Evolutionary conservation across 2,113 vertebrate genomes (phyloP), one percentile per base, ranked within the genome.

Genomic region (Pachypanchax playfairii): DNA sequence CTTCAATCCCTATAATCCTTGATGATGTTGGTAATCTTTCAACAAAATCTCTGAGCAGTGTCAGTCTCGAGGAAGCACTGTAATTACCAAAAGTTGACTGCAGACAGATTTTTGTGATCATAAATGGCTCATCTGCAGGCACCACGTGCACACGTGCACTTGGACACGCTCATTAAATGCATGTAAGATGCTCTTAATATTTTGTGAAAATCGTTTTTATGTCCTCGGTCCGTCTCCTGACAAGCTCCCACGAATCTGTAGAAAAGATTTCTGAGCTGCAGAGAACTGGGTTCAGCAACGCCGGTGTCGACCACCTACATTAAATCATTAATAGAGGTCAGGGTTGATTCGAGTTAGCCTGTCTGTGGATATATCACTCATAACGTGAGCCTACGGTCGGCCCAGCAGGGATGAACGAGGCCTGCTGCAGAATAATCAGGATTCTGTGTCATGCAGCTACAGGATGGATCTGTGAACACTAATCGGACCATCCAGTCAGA

Each of bases 241-340:
- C 79, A 83, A 83, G 87, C 87, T 89, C 88, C n/a, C 85, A 57
- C 53, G 80, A 87, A 82, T 89, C 86, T 78, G 80, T 47, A 70
- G 65, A 89, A 88, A 84, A 76, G 47, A 73, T 84, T 80, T 85
- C 75, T 87, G 86, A 90, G 78, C 81, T 84, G 89, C 90, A 90
- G 83, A 90, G 87, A 91, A 81, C 89, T 88, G 89, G 90, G 83
- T 84, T 90, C 85, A 87, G 81, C 79, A 84, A 50, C 53, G 71
- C 82, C 72, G 72, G 65, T 72, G 42, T 79, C 71, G 79, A 74
- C 84, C 74, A 70, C 72, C 57, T 43, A 80, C 51, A 62, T 72
- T 70, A 51, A 80, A 71, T 75, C 35, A 38, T 78, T 54, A 67
- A 47, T 44, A n/a, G 53, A 36, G 73, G 68, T 82, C 42, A 1